These are phyloP conservation scores for Heliconius melpomene DNA, from an alignment of 1,140 invertebrate species.

Conservation along the genomic window DNA sequence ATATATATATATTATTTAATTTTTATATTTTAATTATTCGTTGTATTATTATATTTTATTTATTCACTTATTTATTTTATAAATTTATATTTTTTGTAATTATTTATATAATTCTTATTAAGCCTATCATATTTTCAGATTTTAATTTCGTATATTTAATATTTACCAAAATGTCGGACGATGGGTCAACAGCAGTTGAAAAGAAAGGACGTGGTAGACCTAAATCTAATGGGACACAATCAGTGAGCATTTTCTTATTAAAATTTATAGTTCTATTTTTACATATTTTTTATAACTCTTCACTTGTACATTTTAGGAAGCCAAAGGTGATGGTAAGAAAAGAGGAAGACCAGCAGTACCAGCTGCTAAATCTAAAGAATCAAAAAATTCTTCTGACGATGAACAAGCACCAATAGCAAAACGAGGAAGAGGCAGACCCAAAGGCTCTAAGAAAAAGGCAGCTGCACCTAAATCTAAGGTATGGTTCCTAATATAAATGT, in stretches of 20 bases:
- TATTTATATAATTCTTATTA: background rate
- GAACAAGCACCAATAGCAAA: slow-evolving; percentile 78
- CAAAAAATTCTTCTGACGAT: slow-evolving; percentile 79
- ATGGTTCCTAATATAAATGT: slow-evolving; percentile 15
- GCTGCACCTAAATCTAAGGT: slow-evolving; percentile 73
- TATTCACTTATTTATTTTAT: background rate
- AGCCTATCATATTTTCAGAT: slow-evolving; percentile 36
- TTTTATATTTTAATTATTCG: slow-evolving; percentile 13
- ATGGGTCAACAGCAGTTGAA: slow-evolving; percentile 78
- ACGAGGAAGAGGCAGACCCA: slow-evolving; percentile 79
- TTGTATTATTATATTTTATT: slow-evolving; percentile 10
- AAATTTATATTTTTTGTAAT: background rate
- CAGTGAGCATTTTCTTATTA: slow-evolving; percentile 47
- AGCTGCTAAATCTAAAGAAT: slow-evolving; percentile 73
- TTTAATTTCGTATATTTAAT: slow-evolving; percentile 37
- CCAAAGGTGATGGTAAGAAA: slow-evolving; percentile 76
- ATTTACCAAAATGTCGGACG: slow-evolving; percentile 76
- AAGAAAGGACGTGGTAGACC: slow-evolving; percentile 80
- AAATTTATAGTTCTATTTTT: background rate
- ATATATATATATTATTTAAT: background rate
- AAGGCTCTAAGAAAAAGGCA: slow-evolving; percentile 79
- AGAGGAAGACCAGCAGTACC: slow-evolving; percentile 69
- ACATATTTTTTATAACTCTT: background rate
- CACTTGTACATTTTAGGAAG: slow-evolving; percentile 54
- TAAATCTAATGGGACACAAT: slow-evolving; percentile 79